Base-by-base conservation (phyloP, 1,140 invertebrate genomes). In the Lasaia peninsularis region DNA sequence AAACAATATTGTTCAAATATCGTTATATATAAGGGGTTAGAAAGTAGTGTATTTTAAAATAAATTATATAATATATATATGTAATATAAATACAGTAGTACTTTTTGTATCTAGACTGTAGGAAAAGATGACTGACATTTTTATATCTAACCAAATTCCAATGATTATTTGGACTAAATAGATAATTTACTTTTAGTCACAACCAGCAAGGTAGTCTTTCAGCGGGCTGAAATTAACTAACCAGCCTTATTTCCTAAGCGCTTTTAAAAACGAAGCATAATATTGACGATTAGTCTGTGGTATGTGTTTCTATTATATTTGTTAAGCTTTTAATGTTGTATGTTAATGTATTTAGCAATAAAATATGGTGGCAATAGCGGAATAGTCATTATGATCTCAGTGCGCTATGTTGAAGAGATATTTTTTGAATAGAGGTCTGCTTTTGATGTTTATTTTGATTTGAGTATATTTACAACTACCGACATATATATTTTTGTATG, bases 351-450 rank as follows among this genome's bases (percentile, higher is more conserved):
- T 37, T 55, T 55, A 55, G 53, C 12, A 16, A 48, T 56, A 52
- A 60, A 62, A 65, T 69, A 67, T 63, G 56, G 65, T 73, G 71
- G 71, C 71, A 69, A 67, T 65, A 63, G 52, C 62, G 56, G 57
- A 52, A 66, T 72, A 78, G 77, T 80, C 74, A 73, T 60, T 61
- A 63, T 80, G 80, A 83, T 83, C 80, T 83, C 80, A 82, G 61
- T 57, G 63, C 65, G 7, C 52, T 65, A 60, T 58, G 32, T 62
- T 53, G 54, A 50, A 64, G 24, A 58, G 56, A 60, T 63, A 54
- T 56, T 64, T 65, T 28, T 33, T 59, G 9, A 60, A 52, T 44
- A 20, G 3, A 44, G 37, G 37, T 10, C 37, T 44, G 37, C 37
- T 44, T 44, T 9, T 44, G 37, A 44, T 10, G 37, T 44, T 3